These are phyloP conservation scores for Bubo scandiacus DNA, from an alignment of 2,113 vertebrate species.

Conservation along the genomic window DNA sequence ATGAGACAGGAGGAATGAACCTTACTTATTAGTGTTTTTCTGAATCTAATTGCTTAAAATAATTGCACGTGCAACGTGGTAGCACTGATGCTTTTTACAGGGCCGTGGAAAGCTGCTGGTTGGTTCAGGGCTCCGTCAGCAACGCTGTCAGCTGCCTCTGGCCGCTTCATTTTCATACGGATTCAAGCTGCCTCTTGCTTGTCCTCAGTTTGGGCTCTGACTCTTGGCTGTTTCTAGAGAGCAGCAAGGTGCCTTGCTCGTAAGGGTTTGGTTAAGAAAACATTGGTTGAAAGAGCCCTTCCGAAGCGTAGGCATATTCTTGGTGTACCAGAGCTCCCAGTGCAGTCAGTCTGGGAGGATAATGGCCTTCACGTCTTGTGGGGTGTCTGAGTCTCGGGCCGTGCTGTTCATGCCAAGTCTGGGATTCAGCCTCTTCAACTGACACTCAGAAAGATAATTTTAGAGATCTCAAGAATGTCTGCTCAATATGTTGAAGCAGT, in stretches of 20 bases:
- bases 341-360: not conserved
- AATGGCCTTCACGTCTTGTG: not conserved
- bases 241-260: fast-evolving
- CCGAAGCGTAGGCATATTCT: fast-evolving
- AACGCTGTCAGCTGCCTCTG: not conserved
- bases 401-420: fast-evolving
- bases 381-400: not conserved
- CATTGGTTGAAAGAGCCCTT: not conserved
- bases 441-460: not conserved
- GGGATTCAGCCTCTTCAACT: not conserved
- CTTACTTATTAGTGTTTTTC: not conserved
- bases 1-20: not conserved
- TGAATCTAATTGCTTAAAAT: not conserved
- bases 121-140: not conserved
- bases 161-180: fast-evolving
- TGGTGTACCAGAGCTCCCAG: fast-evolving
- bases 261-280: not conserved
- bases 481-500: not conserved
- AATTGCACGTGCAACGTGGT: not conserved
- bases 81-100: not conserved
- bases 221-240: not conserved
- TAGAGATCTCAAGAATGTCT: not conserved
- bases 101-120: not conserved
- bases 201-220: not conserved
- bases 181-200: fast-evolving